These are phyloP conservation scores for Ochlodes sylvanus DNA, from an alignment of 2,888 invertebrate species.

Conservation along the genomic window DNA sequence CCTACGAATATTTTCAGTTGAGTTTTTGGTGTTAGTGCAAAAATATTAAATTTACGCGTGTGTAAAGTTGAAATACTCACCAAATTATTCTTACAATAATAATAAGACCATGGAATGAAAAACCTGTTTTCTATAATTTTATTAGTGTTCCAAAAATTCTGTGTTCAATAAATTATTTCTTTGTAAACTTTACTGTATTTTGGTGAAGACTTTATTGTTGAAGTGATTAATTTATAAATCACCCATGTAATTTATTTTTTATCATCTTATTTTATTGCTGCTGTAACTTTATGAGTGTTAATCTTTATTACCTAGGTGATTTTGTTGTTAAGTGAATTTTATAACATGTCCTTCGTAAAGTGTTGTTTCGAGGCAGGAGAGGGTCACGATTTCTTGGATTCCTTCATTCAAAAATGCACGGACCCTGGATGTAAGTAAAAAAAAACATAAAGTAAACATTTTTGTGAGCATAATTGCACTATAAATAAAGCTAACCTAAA, in stretches of 20 bases:
- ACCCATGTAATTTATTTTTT: conserved; percentile 37
- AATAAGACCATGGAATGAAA: not conserved
- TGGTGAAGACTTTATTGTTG: not conserved
- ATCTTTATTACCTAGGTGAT: not conserved
- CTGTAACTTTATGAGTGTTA: conserved; percentile 24
- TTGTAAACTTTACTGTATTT: not conserved
- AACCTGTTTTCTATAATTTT: conserved; percentile 5
- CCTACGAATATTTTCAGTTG: conserved; percentile 45
- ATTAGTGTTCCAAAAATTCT: conserved; percentile 5
- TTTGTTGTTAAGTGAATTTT: conserved; percentile 8
- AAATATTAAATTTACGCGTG: conserved; percentile 41
- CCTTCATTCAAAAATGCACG: conserved; percentile 91
- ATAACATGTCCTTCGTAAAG: conserved; percentile 88
- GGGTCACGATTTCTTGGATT: conserved; percentile 90
- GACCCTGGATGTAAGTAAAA: conserved; percentile 92
- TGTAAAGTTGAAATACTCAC: conserved; percentile 30
- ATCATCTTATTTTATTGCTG: conserved; percentile 14
- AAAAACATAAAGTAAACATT: not conserved
- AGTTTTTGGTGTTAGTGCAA: conserved; percentile 38
- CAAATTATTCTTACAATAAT: conserved; percentile 26
- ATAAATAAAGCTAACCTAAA: conserved; percentile 2
- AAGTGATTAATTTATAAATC: conserved; percentile 27
- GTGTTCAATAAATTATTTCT: conserved; percentile 14
- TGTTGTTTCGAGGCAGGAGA: conserved; percentile 93
- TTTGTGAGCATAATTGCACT: conserved; percentile 14